Evolutionary conservation across 2,888 invertebrate species (phyloP).

Genomic region (Clivina fossor): DNA sequence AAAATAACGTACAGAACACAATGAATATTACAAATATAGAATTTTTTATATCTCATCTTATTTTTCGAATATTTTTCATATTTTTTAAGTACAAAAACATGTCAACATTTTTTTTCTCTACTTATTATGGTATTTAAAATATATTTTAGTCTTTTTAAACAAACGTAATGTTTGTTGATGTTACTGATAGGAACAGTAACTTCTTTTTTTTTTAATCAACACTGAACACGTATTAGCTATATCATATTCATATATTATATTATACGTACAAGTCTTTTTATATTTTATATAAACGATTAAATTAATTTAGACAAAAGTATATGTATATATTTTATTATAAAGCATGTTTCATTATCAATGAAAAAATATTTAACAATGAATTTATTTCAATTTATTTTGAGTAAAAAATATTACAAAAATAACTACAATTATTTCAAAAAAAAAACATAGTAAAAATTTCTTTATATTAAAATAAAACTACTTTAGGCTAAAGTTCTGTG

Average conservation of each 20-base stretch:
- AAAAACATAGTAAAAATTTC: no score
- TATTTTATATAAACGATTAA: conserved; percentile 31
- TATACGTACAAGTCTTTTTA: conserved; percentile 34
- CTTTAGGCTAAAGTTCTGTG: no score
- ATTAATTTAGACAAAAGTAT: conserved; percentile 26
- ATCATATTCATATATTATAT: conserved; percentile 2
- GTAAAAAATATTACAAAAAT: no score
- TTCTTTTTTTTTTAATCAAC: conserved; percentile 27
- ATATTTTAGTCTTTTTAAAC: conserved; percentile 47
- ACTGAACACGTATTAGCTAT: conserved; percentile 34
- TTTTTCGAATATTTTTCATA: conserved; percentile 31
- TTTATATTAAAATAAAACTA: no score
- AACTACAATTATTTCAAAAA: no score
- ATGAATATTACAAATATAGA: conserved; percentile 34
- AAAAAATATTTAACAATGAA: no score
- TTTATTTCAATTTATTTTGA: no score
- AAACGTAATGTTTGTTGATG: conserved; percentile 29
- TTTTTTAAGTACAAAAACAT: conserved; percentile 53
- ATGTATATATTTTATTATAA: conserved; percentile 19
- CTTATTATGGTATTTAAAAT: conserved; percentile 51
- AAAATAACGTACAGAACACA: conserved; percentile 32
- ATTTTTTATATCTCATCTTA: conserved; percentile 29
- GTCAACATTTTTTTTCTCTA: conserved; percentile 49
- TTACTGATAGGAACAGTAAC: conserved; percentile 29
- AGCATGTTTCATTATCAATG: not conserved